Percentiles rank a stretch among this genome's conserved stretches.
These are phyloP conservation scores for Lepus timidus DNA, from an alignment of 2,113 vertebrate genomes.

Conservation along the genomic window DNA sequence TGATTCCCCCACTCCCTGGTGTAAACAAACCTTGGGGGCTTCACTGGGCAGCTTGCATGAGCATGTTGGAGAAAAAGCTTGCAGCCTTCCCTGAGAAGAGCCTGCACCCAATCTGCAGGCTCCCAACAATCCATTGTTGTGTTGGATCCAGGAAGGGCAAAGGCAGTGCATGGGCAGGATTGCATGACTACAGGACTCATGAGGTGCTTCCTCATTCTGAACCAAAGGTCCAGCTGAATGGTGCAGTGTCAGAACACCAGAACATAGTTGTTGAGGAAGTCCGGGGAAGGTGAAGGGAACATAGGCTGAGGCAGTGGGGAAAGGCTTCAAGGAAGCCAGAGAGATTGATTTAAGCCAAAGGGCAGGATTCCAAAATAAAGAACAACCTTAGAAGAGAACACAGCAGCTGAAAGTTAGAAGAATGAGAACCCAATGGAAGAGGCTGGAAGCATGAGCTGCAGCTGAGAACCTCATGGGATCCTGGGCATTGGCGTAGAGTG, in stretches of 20 bases:
- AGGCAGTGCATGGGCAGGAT: background rate
- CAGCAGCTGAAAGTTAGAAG: background rate
- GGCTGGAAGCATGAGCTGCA: too few species aligned
- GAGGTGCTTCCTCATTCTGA: background rate
- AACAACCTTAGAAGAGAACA: background rate
- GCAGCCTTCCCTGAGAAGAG: background rate
- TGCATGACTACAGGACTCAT: background rate
- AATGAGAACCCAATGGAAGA: background rate
- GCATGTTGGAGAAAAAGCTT: background rate
- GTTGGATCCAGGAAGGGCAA: background rate
- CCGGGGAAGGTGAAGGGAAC: background rate
- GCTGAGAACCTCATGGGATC: background rate
- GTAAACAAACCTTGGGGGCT: background rate
- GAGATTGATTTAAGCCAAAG: background rate
- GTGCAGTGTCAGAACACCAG: background rate
- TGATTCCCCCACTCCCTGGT: background rate
- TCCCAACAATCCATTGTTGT: background rate
- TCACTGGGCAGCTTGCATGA: too few species aligned
- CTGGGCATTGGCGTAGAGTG: background rate
- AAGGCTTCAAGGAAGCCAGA: background rate
- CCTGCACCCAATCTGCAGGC: background rate
- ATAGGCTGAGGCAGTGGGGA: background rate
- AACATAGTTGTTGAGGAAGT: background rate
- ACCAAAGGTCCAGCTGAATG: background rate
- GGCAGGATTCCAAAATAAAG: background rate